These are phyloP conservation scores for Plodia interpunctella DNA, from an alignment of 1,140 invertebrate genomes.

Conservation along the genomic window DNA sequence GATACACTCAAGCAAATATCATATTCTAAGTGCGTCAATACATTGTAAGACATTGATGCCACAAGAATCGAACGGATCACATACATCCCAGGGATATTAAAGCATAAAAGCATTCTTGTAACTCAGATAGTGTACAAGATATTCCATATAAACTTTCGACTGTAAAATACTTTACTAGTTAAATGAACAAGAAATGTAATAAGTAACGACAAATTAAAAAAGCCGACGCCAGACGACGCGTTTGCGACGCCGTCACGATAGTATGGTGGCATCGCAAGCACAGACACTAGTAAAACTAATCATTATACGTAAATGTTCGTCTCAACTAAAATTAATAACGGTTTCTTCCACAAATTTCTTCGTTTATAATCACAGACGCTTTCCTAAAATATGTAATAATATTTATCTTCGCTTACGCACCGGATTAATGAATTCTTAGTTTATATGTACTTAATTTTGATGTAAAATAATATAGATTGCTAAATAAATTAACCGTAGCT, in stretches of 20 bases:
- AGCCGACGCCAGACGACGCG: conserved; percentile 13
- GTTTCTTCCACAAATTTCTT: conserved; percentile 67
- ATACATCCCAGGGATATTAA: conserved; percentile 1
- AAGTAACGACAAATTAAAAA: conserved; percentile 36
- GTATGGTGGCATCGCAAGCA: conserved; percentile 13
- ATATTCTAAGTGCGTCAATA: conserved; percentile 4
- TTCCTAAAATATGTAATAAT: conserved; percentile 69
- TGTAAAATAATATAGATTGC: conserved; percentile 50
- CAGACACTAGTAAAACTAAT: conserved; percentile 43
- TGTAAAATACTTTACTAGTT: conserved; percentile 40
- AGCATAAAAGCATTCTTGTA: background rate
- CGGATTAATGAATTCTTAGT: conserved; percentile 57
- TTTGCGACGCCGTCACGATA: background rate
- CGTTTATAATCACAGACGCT: conserved; percentile 75
- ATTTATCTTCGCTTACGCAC: conserved; percentile 57
- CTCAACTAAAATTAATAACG: conserved; percentile 61
- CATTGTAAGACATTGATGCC: conserved; percentile 24
- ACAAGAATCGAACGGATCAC: background rate
- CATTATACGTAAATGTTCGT: conserved; percentile 50
- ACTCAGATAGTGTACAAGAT: background rate
- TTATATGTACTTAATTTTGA: conserved; percentile 56
- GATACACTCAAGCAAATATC: conserved; percentile 27
- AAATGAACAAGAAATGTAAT: conserved; percentile 38
- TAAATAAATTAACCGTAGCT: conserved; percentile 72
- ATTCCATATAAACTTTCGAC: conserved; percentile 10